Evolutionary conservation across 2,113 vertebrate species (phyloP).

Genomic region (Anoura caudifer): DNA sequence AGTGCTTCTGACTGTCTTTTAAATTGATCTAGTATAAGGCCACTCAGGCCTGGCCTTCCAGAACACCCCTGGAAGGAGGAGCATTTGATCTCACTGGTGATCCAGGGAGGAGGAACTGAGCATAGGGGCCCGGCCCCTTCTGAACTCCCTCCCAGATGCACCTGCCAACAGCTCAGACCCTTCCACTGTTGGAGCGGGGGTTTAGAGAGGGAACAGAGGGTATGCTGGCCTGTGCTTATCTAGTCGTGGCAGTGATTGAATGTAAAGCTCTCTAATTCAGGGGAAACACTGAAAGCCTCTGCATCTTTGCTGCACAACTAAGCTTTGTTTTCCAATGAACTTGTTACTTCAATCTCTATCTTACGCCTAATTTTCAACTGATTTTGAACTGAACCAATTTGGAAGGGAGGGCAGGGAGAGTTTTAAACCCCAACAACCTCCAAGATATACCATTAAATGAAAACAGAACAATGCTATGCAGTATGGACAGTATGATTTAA

Average conservation of each 20-base stretch:
- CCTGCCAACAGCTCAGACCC: not conserved
- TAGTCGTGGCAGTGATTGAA: not conserved
- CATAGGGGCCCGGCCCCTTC: not conserved
- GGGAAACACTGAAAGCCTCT: not conserved
- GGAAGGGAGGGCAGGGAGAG: not conserved
- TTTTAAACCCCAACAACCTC: not conserved
- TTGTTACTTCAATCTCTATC: not conserved
- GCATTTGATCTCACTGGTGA: not conserved
- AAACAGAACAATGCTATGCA: not conserved
- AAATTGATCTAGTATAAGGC: not conserved
- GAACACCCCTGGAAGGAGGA: not conserved
- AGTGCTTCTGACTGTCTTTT: not conserved
- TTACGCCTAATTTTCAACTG: not conserved
- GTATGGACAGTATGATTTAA: not conserved
- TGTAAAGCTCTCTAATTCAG: not conserved
- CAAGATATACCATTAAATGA: not conserved
- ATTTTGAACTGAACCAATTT: constrained; percentile 16
- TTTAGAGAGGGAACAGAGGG: not conserved
- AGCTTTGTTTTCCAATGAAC: not conserved
- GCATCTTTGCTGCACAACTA: not conserved
- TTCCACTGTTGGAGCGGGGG: no score
- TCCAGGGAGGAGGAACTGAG: not conserved
- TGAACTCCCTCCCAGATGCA: not conserved
- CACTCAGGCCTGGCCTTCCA: not conserved
- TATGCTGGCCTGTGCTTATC: not conserved